Base-by-base conservation (phyloP, 2,888 invertebrate species). In the Flexamia atlantica region DNA sequence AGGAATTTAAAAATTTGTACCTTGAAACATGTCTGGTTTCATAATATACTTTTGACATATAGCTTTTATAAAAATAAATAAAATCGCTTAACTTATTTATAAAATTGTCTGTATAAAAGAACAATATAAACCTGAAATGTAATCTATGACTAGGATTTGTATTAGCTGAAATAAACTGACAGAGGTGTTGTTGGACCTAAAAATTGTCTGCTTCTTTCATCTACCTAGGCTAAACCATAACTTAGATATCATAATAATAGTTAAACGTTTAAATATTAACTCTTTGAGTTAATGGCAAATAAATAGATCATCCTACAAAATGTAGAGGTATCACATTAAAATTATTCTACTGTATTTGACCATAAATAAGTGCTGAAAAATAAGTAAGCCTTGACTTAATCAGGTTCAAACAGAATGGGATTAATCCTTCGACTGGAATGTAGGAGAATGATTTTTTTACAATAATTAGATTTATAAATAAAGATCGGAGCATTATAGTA, bases 61-160 rank as follows among this genome's bases (percentile, higher is more conserved):
- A 1, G 30, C 10, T 72, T 72, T 42, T 7, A 72, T 42, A 72
- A n/a, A 72, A 72, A 42, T 40, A 72, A 72, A 72, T 72, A 40
- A 68, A n/a, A 72, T 40, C 17, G 14, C 36, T 28, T 64, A 64
- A 64, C 64, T 64, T 28, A 64, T 64, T 28, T 30, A 28, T 64
- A 64, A 64, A 64, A 64, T 30, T 64, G 64, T 64, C 64, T 64
- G 64, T 64, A 64, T 57, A 57, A 57, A 64, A 64, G 28, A 64
- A 64, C 64, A 64, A 17, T 64, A 64, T 9, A 25, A 64, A 64
- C 28, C 64, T 64, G 64, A 72, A 72, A 72, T 40, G 72, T 72
- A 72, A 36, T 72, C 36, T 72, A 72, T 72, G 72, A 72, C 72
- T 72, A 72, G 72, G 72, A 72, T 23, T 72, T 72, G 72, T 72